These are phyloP conservation scores for Halesus radiatus DNA, from an alignment of 1,140 invertebrate genomes.

Conservation along the genomic window DNA sequence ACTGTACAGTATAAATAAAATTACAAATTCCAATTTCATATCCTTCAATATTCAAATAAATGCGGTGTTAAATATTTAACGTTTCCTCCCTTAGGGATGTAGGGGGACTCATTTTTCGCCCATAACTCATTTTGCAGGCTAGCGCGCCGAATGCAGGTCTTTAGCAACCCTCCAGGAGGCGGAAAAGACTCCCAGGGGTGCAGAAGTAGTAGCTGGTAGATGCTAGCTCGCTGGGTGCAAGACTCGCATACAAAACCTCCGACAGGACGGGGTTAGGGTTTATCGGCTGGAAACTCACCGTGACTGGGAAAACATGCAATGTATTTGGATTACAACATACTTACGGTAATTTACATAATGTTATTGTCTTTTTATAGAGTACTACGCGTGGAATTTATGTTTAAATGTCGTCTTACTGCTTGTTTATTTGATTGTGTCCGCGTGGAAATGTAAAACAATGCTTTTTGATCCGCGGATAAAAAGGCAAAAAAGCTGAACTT, in stretches of 20 bases:
- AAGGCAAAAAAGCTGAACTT: no score
- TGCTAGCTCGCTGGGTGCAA: background rate
- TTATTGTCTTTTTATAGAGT: no score
- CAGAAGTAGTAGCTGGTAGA: background rate
- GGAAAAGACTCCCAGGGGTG: background rate
- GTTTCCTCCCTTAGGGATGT: background rate
- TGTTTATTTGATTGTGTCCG: background rate
- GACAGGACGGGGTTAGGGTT: background rate
- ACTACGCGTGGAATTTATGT: no score
- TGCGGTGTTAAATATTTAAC: no score
- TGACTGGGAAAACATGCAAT: background rate
- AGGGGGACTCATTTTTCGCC: background rate
- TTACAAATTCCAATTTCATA: no score
- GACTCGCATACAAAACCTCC: background rate
- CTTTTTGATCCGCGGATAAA: no score
- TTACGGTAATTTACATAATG: no score
- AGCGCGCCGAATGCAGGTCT: constrained; percentile 11
- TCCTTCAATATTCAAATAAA: no score
- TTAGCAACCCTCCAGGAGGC: background rate
- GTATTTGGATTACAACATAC: constrained; percentile 1
- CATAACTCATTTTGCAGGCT: background rate
- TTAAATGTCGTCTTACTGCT: no score
- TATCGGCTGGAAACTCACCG: constrained; percentile 11
- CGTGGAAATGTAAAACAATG: no score
- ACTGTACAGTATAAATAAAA: no score